Percentiles rank a stretch among this genome's conserved stretches.
phyloP scores from a whole-genome alignment of 2,113 vertebrate genomes.

The Mastomys coucha region DNA sequence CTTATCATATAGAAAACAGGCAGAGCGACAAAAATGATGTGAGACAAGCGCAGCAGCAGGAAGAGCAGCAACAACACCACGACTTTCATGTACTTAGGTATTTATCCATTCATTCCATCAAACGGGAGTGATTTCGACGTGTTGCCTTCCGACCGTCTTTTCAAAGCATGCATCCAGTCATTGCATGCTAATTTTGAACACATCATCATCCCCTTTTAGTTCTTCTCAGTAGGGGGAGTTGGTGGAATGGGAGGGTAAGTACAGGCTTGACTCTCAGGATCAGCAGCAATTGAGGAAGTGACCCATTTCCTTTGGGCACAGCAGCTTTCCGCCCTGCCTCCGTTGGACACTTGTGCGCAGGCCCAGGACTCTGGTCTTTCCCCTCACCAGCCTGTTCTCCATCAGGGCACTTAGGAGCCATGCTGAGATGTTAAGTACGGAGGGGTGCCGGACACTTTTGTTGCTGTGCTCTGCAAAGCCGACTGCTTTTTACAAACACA shows the following conservation, averaged over 20 bases:
- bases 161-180: slow-evolving; percentile 24
- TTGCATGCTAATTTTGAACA: slow-evolving; percentile 40
- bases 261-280: slow-evolving; percentile 55
- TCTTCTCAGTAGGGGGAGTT: neutral
- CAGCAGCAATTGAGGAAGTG: neutral
- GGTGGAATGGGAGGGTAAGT: neutral
- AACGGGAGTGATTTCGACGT: neutral
- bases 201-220: neutral
- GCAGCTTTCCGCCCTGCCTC: slow-evolving; percentile 52
- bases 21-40: neutral
- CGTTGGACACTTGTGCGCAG: neutral
- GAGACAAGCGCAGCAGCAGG: neutral
- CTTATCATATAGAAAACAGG: neutral
- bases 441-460: slow-evolving; percentile 81
- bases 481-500: slow-evolving; percentile 89
- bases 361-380: slow-evolving; percentile 31
- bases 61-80: too few species aligned
- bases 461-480: slow-evolving; percentile 83
- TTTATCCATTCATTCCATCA: neutral
- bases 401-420: slow-evolving; percentile 76
- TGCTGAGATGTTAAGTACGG: slow-evolving; percentile 85
- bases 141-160: neutral
- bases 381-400: slow-evolving; percentile 66
- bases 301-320: slow-evolving; percentile 47
- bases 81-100: slow-evolving; percentile 20